Conservation (phyloP, 2,888 invertebrate species). For the Lepidochrysops patricia region DNA sequence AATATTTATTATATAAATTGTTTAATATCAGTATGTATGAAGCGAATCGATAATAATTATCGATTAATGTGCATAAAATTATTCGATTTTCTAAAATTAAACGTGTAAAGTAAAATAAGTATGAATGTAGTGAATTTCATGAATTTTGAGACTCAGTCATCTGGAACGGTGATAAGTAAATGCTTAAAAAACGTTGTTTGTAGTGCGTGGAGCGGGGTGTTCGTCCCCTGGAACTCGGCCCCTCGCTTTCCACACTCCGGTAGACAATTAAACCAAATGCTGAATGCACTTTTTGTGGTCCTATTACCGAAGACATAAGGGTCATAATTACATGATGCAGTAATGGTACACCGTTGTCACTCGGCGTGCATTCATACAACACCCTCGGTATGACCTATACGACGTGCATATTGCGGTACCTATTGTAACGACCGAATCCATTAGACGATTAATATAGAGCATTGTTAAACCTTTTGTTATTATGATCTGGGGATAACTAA, state of each 20-base stretch:
- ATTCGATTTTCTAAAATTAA: background rate
- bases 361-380: conserved; percentile 59
- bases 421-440: conserved; percentile 61
- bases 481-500: conserved; percentile 24
- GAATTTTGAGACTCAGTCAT: conserved; percentile 31
- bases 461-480: conserved; percentile 43
- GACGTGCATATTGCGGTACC: conserved; percentile 63
- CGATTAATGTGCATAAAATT: background rate
- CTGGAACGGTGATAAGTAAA: conserved; percentile 47
- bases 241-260: conserved; percentile 56
- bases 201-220: conserved; percentile 44
- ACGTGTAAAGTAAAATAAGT: background rate
- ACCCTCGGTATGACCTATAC: conserved; percentile 64
- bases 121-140: background rate
- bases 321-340: conserved; percentile 31
- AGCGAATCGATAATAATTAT: background rate
- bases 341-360: conserved; percentile 14
- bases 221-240: conserved; percentile 55
- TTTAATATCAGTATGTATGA: background rate
- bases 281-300: conserved; percentile 26
- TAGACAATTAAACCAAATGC: conserved; percentile 43
- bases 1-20: background rate
- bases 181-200: conserved; percentile 44
- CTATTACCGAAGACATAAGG: conserved; percentile 37
- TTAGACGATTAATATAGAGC: conserved; percentile 60